Percentiles rank a stretch among this genome's conserved stretches.
Evolutionary conservation across 1,140 invertebrate genomes (phyloP).

Genomic region (Saccostrea echinata): DNA sequence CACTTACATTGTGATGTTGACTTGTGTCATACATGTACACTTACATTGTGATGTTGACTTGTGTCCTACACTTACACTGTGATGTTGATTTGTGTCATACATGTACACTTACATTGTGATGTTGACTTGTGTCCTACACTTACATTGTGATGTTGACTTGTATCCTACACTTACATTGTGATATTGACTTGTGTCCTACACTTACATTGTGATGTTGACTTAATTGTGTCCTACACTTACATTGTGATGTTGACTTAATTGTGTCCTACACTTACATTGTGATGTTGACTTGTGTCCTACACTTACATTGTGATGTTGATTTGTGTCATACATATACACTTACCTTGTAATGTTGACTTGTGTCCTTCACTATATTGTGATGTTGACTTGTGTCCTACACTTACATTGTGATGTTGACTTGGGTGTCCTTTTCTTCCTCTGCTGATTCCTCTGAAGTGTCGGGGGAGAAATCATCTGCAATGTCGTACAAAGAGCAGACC

Average conservation of each 20-base stretch:
- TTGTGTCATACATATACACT: neutral
- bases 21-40: neutral
- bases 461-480: neutral
- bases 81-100: too few relatives aligned
- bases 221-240: neutral
- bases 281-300: neutral
- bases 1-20: neutral
- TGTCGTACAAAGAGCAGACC: neutral
- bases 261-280: neutral
- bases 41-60: neutral
- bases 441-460: neutral
- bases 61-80: too few relatives aligned
- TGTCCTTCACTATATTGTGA: too few relatives aligned
- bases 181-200: neutral
- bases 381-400: neutral
- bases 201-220: neutral
- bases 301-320: too few relatives aligned
- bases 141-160: constrained; percentile 18
- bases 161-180: neutral
- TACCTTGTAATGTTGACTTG: neutral
- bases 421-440: neutral
- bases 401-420: constrained; percentile 14
- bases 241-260: neutral
- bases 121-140: neutral
- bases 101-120: too few relatives aligned